Evolutionary conservation across 1,140 invertebrate species (phyloP).

Genomic region (Solen grandis): DNA sequence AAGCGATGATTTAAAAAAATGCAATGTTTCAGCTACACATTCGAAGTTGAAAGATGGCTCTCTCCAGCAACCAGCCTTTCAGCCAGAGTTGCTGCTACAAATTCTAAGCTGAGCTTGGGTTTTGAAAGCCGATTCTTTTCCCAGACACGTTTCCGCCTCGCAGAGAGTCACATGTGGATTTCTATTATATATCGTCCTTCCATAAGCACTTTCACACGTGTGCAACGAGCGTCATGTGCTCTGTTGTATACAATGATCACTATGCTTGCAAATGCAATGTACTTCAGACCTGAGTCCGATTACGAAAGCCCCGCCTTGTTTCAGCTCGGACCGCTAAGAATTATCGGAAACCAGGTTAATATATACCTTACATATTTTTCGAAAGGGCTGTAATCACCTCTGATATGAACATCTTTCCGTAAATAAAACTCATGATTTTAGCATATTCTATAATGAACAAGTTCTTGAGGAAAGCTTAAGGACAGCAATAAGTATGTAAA

Average conservation of each 20-base stretch:
- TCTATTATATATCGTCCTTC: constrained; percentile 79
- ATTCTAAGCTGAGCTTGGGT: constrained; percentile 68
- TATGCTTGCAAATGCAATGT: constrained; percentile 82
- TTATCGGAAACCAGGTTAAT: constrained; percentile 68
- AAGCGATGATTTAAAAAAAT: no score
- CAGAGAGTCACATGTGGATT: constrained; percentile 80
- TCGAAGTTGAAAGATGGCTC: constrained; percentile 75
- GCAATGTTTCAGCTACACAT: constrained; percentile 74
- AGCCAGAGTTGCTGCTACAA: constrained; percentile 69
- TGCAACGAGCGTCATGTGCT: constrained; percentile 80
- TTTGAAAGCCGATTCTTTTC: constrained; percentile 70
- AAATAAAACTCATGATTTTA: neutral
- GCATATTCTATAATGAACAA: neutral
- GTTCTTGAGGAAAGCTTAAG: neutral
- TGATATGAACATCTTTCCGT: no score
- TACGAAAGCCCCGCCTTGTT: constrained; percentile 55
- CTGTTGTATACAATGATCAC: constrained; percentile 79
- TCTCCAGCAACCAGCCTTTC: constrained; percentile 69
- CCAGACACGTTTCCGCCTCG: constrained; percentile 74
- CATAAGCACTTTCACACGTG: constrained; percentile 79
- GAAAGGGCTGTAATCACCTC: no score
- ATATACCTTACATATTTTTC: neutral
- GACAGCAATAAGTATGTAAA: neutral
- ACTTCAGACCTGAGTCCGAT: constrained; percentile 74
- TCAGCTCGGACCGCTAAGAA: constrained; percentile 70